A percentile compares a stretch with the other conserved stretches of the same genome.
These are phyloP conservation scores for Mimumesa dahlbomi DNA, from an alignment of 2,888 invertebrate genomes.

Conservation along the genomic window DNA sequence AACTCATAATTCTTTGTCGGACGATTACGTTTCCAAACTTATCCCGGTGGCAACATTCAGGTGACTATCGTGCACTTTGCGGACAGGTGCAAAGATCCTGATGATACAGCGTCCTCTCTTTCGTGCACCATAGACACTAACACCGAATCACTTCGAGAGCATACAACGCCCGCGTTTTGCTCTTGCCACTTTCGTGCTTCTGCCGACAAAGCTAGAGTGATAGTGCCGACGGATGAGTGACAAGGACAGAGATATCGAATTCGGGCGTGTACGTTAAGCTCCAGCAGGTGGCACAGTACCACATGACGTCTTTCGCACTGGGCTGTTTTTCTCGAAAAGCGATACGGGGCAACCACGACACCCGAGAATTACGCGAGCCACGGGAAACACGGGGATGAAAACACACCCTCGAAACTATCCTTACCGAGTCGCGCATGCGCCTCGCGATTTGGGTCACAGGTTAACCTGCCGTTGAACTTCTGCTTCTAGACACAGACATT, in stretches of 20 bases:
- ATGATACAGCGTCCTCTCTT: too few species aligned
- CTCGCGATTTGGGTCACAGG: constrained; percentile 54
- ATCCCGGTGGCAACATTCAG: too few species aligned
- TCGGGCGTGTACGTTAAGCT: constrained; percentile 32
- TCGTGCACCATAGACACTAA: background rate
- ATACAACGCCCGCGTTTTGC: too few species aligned
- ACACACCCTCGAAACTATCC: constrained; percentile 63
- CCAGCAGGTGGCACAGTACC: constrained; percentile 56
- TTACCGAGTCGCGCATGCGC: constrained; percentile 50
- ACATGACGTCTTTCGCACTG: constrained; percentile 42
- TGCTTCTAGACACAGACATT: background rate
- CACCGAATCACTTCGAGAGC: background rate
- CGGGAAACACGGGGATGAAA: constrained; percentile 59
- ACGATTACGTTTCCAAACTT: too few species aligned
- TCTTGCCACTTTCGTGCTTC: too few species aligned
- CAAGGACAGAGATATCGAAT: constrained; percentile 60
- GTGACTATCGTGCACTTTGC: too few species aligned
- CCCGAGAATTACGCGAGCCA: constrained; percentile 31
- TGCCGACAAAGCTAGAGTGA: constrained; percentile 23
- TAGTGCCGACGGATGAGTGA: constrained; percentile 22
- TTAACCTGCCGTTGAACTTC: constrained; percentile 14
- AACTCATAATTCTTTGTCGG: constrained; percentile 1
- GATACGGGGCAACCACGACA: constrained; percentile 6
- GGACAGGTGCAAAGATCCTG: too few species aligned
- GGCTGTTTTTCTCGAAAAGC: constrained; percentile 21